Evolutionary conservation across 2,113 vertebrate species (phyloP).

Genomic region (Chloebia gouldiae): DNA sequence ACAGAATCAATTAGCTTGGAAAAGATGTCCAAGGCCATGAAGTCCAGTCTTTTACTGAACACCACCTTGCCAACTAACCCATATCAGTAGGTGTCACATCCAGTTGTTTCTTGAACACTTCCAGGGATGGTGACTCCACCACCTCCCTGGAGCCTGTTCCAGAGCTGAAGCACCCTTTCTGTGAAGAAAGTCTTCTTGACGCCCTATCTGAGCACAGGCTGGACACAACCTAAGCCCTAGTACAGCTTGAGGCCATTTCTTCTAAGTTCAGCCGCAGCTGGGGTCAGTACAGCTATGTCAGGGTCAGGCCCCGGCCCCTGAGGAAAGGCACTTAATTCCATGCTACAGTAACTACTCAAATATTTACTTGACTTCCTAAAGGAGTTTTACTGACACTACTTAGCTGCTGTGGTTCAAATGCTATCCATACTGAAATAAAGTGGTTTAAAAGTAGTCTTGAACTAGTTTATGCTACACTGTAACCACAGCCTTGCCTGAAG

Average conservation of each 20-base stretch:
- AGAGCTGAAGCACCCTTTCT: neutral
- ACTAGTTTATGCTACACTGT: neutral
- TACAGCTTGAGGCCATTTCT: neutral
- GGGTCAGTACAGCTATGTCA: neutral
- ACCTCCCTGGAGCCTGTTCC: neutral
- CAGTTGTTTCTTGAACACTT: neutral
- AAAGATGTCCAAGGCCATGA: neutral
- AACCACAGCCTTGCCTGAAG: neutral
- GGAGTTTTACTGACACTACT: neutral
- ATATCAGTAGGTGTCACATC: neutral
- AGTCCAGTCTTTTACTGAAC: neutral
- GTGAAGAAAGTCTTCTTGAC: neutral
- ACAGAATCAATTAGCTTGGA: neutral
- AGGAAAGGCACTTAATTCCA: neutral
- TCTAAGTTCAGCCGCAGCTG: neutral
- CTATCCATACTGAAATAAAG: neutral
- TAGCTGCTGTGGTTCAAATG: neutral
- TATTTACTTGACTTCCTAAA: conserved; percentile 21
- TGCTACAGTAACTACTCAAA: neutral
- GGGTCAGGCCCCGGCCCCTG: neutral
- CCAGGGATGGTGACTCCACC: neutral
- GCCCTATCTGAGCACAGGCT: neutral
- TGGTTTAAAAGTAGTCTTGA: neutral
- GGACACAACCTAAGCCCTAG: neutral
- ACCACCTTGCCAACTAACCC: neutral